phyloP scores from a whole-genome alignment of 92 coral and sea anemone genomes.

The Heteractis magnifica region DNA sequence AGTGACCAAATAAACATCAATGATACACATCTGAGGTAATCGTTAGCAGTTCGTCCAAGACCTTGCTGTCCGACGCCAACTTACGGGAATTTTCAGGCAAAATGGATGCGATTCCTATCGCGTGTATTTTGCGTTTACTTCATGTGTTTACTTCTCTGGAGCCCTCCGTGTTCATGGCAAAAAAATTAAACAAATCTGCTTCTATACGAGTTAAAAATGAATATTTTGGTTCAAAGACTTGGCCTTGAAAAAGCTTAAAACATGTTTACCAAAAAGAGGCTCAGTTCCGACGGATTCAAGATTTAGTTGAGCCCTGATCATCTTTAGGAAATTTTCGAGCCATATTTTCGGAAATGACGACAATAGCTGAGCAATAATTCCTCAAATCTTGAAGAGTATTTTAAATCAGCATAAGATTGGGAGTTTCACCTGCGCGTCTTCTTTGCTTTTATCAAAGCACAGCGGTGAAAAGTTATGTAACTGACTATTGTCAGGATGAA shows the following conservation, averaged over 20 bases:
- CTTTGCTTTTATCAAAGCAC: neutral
- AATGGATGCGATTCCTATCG: neutral
- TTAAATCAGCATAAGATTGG: neutral
- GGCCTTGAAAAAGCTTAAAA: neutral
- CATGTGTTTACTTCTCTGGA: neutral
- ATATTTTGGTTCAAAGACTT: neutral
- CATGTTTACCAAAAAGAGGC: neutral
- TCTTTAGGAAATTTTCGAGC: neutral
- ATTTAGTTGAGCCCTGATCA: neutral
- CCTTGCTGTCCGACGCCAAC: neutral
- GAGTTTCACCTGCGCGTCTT: neutral
- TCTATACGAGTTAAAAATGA: neutral
- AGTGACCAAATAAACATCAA: conserved; percentile 4
- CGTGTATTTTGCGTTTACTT: neutral
- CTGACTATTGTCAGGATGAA: neutral
- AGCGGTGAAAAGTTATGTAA: neutral
- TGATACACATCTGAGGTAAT: conserved; percentile 15
- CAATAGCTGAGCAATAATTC: neutral
- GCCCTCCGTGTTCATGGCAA: neutral
- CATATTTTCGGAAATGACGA: neutral
- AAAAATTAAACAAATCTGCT: neutral
- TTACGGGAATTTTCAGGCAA: neutral
- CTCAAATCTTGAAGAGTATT: neutral
- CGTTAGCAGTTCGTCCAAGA: neutral
- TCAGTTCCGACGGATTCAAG: neutral